phyloP scores from a whole-genome alignment of 2,797 vertebrate genomes.

The Phyllotis vaccarum region DNA sequence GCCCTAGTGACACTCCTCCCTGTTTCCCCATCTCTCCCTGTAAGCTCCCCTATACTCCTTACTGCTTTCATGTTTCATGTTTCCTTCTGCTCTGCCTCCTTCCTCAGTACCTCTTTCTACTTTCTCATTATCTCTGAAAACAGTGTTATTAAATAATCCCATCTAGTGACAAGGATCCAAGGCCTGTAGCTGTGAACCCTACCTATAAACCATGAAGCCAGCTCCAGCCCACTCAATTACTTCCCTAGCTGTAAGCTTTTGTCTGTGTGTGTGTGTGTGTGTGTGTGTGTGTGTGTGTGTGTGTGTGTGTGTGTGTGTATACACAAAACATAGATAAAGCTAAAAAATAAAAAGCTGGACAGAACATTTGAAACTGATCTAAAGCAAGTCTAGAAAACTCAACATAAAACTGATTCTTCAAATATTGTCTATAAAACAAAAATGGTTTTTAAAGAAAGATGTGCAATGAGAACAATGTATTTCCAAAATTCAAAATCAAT shows the following conservation, averaged over 20 bases:
- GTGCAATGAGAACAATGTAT: conserved; percentile 23
- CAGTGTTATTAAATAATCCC: not conserved
- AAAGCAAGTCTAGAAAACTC: conserved; percentile 59
- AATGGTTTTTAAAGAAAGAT: conserved; percentile 46
- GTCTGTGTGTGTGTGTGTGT: not conserved
- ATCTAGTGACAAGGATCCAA: not conserved
- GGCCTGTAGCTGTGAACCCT: not conserved
- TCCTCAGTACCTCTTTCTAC: not conserved
- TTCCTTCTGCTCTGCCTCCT: not conserved
- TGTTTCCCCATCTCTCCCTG: not conserved
- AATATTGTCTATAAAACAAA: conserved; percentile 16
- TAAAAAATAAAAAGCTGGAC: not conserved
- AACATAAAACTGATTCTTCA: conserved; percentile 57
- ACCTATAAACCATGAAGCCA: not conserved
- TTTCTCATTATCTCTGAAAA: not conserved
- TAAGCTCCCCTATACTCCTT: not conserved
- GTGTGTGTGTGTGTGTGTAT: not conserved
- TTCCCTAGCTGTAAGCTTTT: not conserved
- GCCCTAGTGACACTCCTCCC: not conserved
- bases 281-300: not conserved
- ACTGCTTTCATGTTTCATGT: not conserved
- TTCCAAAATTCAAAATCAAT: conserved; percentile 65
- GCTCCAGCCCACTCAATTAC: not conserved
- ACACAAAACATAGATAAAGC: not conserved
- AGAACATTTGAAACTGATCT: conserved; percentile 28